A percentile compares a stretch with the other conserved stretches of the same genome.
These are phyloP conservation scores for Notiomystis cincta DNA, from an alignment of 2,113 vertebrate genomes.

Conservation along the genomic window DNA sequence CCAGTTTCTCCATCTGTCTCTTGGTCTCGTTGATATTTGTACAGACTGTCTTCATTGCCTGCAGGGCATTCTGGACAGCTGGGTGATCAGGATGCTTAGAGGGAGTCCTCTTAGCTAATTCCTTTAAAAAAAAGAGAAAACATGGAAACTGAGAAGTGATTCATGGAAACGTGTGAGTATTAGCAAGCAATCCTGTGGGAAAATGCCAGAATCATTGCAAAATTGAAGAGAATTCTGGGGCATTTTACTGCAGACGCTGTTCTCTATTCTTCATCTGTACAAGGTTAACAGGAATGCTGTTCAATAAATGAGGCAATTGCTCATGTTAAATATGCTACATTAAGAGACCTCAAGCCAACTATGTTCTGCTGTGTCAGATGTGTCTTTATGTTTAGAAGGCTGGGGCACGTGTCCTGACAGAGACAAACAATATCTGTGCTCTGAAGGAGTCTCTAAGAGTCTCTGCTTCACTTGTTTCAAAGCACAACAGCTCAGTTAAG, in stretches of 20 bases:
- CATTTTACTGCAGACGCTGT: not conserved
- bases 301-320: not conserved
- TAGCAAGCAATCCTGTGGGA: not conserved
- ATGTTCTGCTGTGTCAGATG: not conserved
- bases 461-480: not conserved
- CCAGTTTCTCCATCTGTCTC: slow-evolving; percentile 98
- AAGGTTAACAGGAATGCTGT: not conserved
- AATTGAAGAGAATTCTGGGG: not conserved
- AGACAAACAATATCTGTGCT: not conserved
- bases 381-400: not conserved
- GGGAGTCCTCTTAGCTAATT: slow-evolving; percentile 92
- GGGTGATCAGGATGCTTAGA: slow-evolving; percentile 92
- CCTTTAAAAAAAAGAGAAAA: slow-evolving; percentile 67
- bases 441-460: not conserved
- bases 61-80: slow-evolving; percentile 89
- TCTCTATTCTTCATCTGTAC: not conserved
- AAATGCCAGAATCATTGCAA: not conserved
- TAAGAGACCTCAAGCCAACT: not conserved
- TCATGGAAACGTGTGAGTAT: not conserved
- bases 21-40: slow-evolving; percentile 99
- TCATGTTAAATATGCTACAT: not conserved
- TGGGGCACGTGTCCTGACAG: not conserved
- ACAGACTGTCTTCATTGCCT: slow-evolving; percentile 97
- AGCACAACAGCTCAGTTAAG: not conserved
- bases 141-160: not conserved